Evolutionary conservation across 2,888 invertebrate genomes (phyloP), one percentile per base, ranked within the genome.

Genomic region (Opisthograptis luteolata): DNA sequence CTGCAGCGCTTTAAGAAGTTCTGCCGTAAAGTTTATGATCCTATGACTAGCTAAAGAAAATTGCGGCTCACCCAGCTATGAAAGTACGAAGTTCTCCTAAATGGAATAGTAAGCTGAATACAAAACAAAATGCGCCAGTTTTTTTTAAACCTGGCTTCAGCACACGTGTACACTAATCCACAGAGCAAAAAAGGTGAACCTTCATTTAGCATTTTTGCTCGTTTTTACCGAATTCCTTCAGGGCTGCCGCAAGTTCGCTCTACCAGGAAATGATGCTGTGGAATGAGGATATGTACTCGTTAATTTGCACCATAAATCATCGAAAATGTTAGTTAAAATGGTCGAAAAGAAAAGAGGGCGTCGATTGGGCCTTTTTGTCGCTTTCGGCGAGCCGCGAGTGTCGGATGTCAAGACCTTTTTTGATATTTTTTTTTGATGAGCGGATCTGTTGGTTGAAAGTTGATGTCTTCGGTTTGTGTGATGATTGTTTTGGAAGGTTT

Each of bases 241-340:
- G 81, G 73, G 76, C 73, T 73, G 70, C 74, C 73, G 79, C 80
- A 71, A 75, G 76, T 76, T 79, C 76, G 84, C 68, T 90, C 87
- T 87, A 81, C 87, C 90, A 90, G 90, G 90, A 90, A 90, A 89
- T 87, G 89, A 88, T 76, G 83, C 70, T 73, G 70, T 70, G 86
- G 90, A 90, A 90, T 90, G 90, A 88, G 89, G 90, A 89, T 89
- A 87, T 84, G 79, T 86, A 84, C 89, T 87, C 85, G 89, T 89
- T 90, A 90, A 90, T 90, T 89, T 89, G 87, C 82, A 76, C 76
- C 90, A 90, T 90, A 90, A 90, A 90, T 90, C 90, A 90, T 88
- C 87, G 84, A 77, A 79, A 86, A 87, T 83, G 87, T 84, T 73
- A 64, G 76, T 81, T 84, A 51, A 51, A 51, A 51, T 41, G 40